Evolutionary conservation across 2,113 vertebrate genomes (phyloP).

Genomic region (Phoxinus phoxinus): DNA sequence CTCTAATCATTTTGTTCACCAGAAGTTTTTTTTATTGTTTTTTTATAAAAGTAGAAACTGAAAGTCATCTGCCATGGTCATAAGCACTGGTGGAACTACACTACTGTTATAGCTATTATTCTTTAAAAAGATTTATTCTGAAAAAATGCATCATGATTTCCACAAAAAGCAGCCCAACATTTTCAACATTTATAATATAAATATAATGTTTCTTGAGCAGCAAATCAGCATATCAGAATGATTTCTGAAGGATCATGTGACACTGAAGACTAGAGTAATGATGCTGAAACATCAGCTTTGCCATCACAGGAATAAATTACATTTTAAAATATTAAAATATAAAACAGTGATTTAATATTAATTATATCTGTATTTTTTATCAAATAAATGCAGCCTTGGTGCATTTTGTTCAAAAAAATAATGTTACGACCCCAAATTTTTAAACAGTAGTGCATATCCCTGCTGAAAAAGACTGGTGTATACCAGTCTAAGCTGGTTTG

Average conservation of each 20-base stretch:
- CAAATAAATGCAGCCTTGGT: neutral
- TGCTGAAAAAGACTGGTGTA: too few species aligned
- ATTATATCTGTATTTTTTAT: neutral
- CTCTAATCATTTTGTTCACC: neutral
- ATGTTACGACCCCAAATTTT: neutral
- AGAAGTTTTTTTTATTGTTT: neutral
- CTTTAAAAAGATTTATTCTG: too few species aligned
- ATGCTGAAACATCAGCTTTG: neutral
- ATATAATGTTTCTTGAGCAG: neutral
- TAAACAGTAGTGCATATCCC: too few species aligned
- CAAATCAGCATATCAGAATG: neutral
- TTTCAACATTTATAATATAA: neutral
- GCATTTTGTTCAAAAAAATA: neutral
- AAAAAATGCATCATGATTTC: neutral
- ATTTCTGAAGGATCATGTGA: neutral
- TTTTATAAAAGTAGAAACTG: neutral
- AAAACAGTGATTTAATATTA: neutral
- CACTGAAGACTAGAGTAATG: neutral
- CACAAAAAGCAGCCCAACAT: neutral
- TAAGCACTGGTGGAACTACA: neutral
- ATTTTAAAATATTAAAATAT: neutral
- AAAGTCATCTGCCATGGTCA: neutral
- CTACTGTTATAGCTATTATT: neutral
- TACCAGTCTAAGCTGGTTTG: neutral
- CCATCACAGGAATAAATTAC: neutral